These are phyloP conservation scores for Drosophila paulistorum DNA, from an alignment of 1,140 invertebrate species.

Conservation along the genomic window DNA sequence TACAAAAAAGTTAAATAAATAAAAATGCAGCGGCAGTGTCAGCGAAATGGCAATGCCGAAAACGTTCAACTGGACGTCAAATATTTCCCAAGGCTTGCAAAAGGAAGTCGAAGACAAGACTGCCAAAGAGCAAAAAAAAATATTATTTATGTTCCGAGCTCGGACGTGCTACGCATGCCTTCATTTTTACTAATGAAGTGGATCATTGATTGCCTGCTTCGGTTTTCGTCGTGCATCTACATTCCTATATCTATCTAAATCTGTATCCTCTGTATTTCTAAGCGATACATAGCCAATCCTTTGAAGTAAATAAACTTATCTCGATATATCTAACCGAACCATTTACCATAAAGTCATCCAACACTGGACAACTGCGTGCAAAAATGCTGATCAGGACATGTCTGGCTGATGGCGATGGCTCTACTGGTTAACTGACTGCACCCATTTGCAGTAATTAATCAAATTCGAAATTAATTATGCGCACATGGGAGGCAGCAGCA, in stretches of 20 bases:
- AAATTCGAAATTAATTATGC: slow-evolving; percentile 59
- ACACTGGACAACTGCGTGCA: slow-evolving; percentile 7
- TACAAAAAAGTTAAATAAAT: slow-evolving; percentile 63
- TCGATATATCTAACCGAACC: not conserved
- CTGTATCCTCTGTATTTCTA: too few relatives aligned
- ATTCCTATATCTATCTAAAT: too few relatives aligned
- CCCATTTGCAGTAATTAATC: slow-evolving; percentile 44
- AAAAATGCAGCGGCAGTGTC: slow-evolving; percentile 18
- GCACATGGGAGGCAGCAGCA: slow-evolving; percentile 11
- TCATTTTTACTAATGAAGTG: slow-evolving; percentile 59
- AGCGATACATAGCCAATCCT: too few relatives aligned
- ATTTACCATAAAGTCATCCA: slow-evolving; percentile 10
- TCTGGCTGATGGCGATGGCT: not conserved
- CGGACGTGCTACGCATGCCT: slow-evolving; percentile 58
- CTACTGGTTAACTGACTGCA: slow-evolving; percentile 10
- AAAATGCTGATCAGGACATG: slow-evolving; percentile 15
- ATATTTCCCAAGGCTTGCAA: slow-evolving; percentile 63
- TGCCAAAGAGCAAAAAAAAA: slow-evolving; percentile 50
- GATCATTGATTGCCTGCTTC: slow-evolving; percentile 40
- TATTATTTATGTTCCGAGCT: slow-evolving; percentile 70
- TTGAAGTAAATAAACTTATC: too few relatives aligned
- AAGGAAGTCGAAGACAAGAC: slow-evolving; percentile 38
- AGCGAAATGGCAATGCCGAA: slow-evolving; percentile 39
- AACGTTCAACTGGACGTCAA: slow-evolving; percentile 54
- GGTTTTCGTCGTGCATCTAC: not conserved